phyloP scores from a whole-genome alignment of 2,888 invertebrate species.

The Danaus chrysippus region DNA sequence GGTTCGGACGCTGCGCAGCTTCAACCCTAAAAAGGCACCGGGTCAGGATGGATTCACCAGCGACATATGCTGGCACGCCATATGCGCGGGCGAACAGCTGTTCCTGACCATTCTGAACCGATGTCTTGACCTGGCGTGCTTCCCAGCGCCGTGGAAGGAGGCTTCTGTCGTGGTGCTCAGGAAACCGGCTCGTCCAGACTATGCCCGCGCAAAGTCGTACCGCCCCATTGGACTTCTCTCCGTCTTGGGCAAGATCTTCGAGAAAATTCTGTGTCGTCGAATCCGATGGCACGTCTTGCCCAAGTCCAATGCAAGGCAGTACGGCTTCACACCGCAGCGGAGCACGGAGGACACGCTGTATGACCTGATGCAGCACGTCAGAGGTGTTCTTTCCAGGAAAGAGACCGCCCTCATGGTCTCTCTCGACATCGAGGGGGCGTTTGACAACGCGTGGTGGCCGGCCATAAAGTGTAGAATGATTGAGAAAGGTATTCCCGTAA shows the following conservation, averaged over 20 bases:
- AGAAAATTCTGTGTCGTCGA: conserved; percentile 10
- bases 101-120: background rate
- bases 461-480: too few species aligned
- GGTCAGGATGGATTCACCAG: background rate
- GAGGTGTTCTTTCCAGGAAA: too few species aligned
- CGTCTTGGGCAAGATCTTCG: conserved; percentile 13
- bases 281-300: conserved; percentile 11
- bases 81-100: background rate
- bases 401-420: too few species aligned
- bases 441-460: too few species aligned
- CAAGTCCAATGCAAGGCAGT: conserved; percentile 12
- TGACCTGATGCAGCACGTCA: conserved; percentile 11
- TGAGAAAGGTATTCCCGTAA: too few species aligned
- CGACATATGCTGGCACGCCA: background rate
- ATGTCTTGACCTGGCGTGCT: too few species aligned
- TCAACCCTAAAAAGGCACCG: background rate
- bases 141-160: background rate
- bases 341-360: conserved; percentile 22
- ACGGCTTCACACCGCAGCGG: conserved; percentile 20
- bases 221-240: conserved; percentile 4
- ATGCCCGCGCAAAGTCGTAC: background rate
- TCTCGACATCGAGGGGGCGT: too few species aligned
- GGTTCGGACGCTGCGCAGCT: background rate
- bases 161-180: background rate
- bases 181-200: background rate